Evolutionary conservation across 1,140 invertebrate genomes (phyloP), one percentile per base, ranked within the genome.

Genomic region (Pseudomyrmex concolor): DNA sequence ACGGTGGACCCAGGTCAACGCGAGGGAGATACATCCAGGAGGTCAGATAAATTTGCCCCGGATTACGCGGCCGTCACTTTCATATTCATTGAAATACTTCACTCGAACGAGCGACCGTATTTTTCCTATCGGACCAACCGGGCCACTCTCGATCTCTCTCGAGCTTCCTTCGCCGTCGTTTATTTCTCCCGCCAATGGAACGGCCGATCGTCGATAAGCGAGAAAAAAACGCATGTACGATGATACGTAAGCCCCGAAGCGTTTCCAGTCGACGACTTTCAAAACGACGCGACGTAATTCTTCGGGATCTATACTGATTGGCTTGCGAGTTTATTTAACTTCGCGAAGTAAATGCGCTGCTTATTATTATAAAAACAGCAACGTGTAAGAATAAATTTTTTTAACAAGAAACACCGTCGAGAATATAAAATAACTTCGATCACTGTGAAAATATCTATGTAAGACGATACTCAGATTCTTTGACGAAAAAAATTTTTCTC

Each of bases 81-180:
- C 90, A 92, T 92, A 92, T 92, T 92, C 90, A 91, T 91, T 85
- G 87, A 89, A 89, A 92, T 91, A 89, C 85, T 89, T 91, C 89
- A 91, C 87, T 87, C 80, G 87, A 91, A 90, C 89, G 84, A 87
- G 84, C 86, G 66, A 51, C 64, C 90, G 89, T 91, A 89, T 90
- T 90, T 91, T 84, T 91, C 77, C 84, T 87, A 90, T 89, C 82
- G 71, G 60, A 54, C 48, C 62, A 66, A 25, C 48, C 59, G 62
- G n/a, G 15, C 60, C 54, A 25, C 70, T 25, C 81, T n/a, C 68
- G 51, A 25, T 57, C 50, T 45, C 48, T 77, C 19, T 63, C 60
- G 45, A n/a, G n/a, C 15, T 66, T 59, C 19, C 62, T 83, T 54
- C 15, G n/a, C 13, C 51, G n/a, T 57, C 54, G 60, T 83, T 64